phyloP scores from a whole-genome alignment of 2,797 vertebrate genomes.

The Alectoris magna region DNA sequence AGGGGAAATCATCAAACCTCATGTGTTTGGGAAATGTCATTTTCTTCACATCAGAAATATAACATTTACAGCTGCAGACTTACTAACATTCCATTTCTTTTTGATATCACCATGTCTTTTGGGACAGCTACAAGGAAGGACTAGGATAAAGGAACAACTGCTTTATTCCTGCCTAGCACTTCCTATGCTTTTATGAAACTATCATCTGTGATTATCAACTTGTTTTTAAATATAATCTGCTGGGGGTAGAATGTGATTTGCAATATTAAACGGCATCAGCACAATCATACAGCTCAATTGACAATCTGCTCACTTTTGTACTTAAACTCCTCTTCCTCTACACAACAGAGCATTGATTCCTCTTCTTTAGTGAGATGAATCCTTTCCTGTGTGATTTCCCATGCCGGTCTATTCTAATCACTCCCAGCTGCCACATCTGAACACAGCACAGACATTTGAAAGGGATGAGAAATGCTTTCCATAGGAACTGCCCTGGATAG shows the following conservation, averaged over 20 bases:
- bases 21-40: neutral
- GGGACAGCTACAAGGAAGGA: neutral
- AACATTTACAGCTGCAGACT: neutral
- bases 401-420: conserved; percentile 47
- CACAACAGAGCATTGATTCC: conserved; percentile 27
- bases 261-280: conserved; percentile 54
- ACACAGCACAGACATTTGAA: accelerated
- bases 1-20: neutral
- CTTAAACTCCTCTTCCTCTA: conserved; percentile 33
- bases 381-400: conserved; percentile 20
- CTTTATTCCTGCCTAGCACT: neutral
- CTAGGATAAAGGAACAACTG: conserved; percentile 21
- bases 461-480: neutral
- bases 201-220: conserved; percentile 54
- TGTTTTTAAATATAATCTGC: conserved; percentile 52
- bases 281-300: neutral
- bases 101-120: neutral
- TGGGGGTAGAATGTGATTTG: conserved; percentile 45
- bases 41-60: neutral
- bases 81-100: neutral
- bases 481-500: neutral
- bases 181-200: conserved; percentile 29
- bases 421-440: conserved; percentile 44
- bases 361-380: neutral
- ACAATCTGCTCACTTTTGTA: conserved; percentile 64